Conservation (phyloP, 2,888 invertebrate genomes). For the Incurvaria masculella region DNA sequence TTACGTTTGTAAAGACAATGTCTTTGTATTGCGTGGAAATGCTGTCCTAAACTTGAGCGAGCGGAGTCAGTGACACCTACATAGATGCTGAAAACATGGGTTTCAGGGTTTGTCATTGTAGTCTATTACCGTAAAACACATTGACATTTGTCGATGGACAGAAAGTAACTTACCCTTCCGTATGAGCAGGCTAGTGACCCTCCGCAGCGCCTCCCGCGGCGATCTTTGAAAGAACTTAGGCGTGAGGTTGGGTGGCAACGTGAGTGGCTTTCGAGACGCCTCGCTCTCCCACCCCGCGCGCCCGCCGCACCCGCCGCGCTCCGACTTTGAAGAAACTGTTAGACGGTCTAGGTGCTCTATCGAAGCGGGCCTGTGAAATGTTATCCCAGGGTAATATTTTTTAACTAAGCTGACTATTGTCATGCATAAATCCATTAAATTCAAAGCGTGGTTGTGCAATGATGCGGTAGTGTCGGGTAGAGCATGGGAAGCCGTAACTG, state of each 20-base stretch:
- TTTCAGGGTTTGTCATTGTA: no score
- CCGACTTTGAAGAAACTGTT: conserved; percentile 45
- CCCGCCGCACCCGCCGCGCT: conserved; percentile 51
- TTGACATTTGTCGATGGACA: neutral
- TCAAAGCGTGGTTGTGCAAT: neutral
- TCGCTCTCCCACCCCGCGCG: conserved; percentile 48
- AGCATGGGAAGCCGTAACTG: no score
- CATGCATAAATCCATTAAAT: neutral
- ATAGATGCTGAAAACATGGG: no score
- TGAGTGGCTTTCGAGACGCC: conserved; percentile 72
- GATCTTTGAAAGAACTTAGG: conserved; percentile 90
- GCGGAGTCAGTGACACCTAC: no score
- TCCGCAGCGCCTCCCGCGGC: conserved; percentile 79
- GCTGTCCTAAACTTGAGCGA: no score
- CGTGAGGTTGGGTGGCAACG: conserved; percentile 84
- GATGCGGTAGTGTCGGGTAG: neutral
- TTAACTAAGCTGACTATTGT: no score
- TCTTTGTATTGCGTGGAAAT: no score
- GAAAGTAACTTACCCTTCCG: conserved; percentile 64
- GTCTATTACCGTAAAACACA: no score
- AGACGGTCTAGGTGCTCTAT: conserved; percentile 82
- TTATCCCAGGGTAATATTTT: no score
- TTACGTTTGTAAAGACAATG: no score
- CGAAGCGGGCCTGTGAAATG: conserved; percentile 65
- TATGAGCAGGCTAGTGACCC: conserved; percentile 87